phyloP scores from a whole-genome alignment of 2,888 invertebrate species.

The Clanis bilineata region DNA sequence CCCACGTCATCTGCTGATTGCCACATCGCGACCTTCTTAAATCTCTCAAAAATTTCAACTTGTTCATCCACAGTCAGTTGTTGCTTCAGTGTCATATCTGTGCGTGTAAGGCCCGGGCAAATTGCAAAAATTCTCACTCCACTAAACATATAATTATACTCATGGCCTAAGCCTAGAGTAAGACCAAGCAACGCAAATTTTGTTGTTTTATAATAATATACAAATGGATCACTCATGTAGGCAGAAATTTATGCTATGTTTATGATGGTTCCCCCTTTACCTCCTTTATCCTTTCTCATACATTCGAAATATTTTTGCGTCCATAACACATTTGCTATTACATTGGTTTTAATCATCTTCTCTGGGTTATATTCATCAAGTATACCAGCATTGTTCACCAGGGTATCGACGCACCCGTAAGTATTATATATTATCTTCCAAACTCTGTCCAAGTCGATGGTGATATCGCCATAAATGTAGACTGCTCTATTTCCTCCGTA shows the following conservation, averaged over 20 bases:
- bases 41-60: slow-evolving; percentile 10
- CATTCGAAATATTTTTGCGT: slow-evolving; percentile 75
- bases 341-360: slow-evolving; percentile 50
- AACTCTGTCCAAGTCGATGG: slow-evolving; percentile 59
- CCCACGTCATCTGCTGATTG: slow-evolving; percentile 33
- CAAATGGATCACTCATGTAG: not conserved
- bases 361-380: slow-evolving; percentile 34
- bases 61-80: slow-evolving; percentile 16
- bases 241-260: slow-evolving; percentile 84
- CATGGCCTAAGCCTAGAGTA: slow-evolving; percentile 61
- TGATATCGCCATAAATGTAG: slow-evolving; percentile 74
- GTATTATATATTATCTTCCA: slow-evolving; percentile 41
- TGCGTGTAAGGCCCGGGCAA: slow-evolving; percentile 74
- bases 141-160: slow-evolving; percentile 57
- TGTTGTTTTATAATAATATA: slow-evolving; percentile 29
- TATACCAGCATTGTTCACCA: slow-evolving; percentile 69
- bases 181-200: slow-evolving; percentile 71
- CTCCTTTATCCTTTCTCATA: slow-evolving; percentile 76
- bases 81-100: slow-evolving; percentile 35
- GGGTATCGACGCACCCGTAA: slow-evolving; percentile 55
- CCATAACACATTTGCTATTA: slow-evolving; percentile 45
- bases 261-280: slow-evolving; percentile 82
- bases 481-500: slow-evolving; percentile 63
- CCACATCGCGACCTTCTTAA: slow-evolving; percentile 25
- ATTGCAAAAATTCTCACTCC: slow-evolving; percentile 71